Base-by-base conservation (phyloP, 2,888 invertebrate genomes). In the Epinotia ramella region DNA sequence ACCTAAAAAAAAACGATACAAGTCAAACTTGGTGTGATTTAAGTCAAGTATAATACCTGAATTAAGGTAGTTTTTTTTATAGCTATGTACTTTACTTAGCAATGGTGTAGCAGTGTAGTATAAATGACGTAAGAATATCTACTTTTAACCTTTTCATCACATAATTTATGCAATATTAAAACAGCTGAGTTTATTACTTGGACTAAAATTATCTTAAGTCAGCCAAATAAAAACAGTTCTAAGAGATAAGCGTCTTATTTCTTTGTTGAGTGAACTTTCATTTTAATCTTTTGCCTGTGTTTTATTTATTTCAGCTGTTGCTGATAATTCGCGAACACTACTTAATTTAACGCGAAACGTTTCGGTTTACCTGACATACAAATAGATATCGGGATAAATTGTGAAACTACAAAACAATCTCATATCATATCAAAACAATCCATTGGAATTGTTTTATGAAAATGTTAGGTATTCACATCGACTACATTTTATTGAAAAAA, bases 181-280 rank as follows among this genome's bases (percentile, higher is more conserved):
- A 28, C 6, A 20, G 64, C 24, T 20, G 20, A 46, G 24, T 59
- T 59, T 20, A 59, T 24, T 20, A 12, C 20, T 24, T 59, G 12
- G 20, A 59, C 12, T 59, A 59, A 59, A 59, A 59, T 24, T 24
- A 65, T 46, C 64, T 65, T 2, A 65, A 65, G 16, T 16, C 16
- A 24, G 20, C 64, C 16, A 20, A 46, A 65, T 12, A 65, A 20
- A 16, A 64, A 64, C 12, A 20, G 46, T 44, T 64, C 24, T 20
- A 65, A 46, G 44, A 20, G 20, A 16, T 65, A 65, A 65, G 64
- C 64, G 46, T 46, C 64, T 65, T 65, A 46, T 18, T 64, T 20
- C 44, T 24, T 65, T 65, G 46, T 46, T 13, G 2, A 24, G 5
- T 16, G 20, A 46, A 49, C 64, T 65, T 65, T 65, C 6, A 16